These are phyloP conservation scores for Chloroclysta siterata DNA, from an alignment of 2,888 invertebrate genomes.

Conservation along the genomic window DNA sequence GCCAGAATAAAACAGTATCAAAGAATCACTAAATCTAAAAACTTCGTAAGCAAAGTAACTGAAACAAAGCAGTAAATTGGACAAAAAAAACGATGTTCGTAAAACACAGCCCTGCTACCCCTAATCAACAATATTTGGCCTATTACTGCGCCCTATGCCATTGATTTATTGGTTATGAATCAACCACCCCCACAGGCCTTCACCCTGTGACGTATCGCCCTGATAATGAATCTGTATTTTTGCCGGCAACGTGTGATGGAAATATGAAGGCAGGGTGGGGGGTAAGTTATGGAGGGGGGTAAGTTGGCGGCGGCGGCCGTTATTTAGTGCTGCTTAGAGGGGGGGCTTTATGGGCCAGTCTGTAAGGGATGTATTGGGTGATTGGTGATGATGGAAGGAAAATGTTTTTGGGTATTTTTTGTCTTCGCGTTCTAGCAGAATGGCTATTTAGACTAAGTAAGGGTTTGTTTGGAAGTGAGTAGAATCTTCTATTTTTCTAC, in stretches of 20 bases:
- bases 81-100: conserved; percentile 26
- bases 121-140: conserved; percentile 73
- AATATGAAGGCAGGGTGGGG: conserved; percentile 68
- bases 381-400: conserved; percentile 42
- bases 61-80: not conserved
- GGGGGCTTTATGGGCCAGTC: conserved; percentile 42
- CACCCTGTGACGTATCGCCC: conserved; percentile 69
- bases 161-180: conserved; percentile 85
- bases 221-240: conserved; percentile 83
- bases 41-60: not conserved
- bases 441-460: not conserved
- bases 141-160: conserved; percentile 74
- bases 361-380: conserved; percentile 45
- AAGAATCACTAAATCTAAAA: not conserved
- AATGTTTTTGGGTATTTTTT: conserved; percentile 24
- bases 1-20: not conserved
- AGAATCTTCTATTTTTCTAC: not conserved
- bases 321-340: conserved; percentile 46
- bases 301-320: conserved; percentile 46
- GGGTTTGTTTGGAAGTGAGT: not conserved
- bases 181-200: conserved; percentile 51
- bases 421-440: conserved; percentile 5
- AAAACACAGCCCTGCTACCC: conserved; percentile 30
- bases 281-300: conserved; percentile 49
- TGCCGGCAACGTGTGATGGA: conserved; percentile 76